These are phyloP conservation scores for Siphamia tubifer DNA, from an alignment of 2,113 vertebrate genomes.

Conservation along the genomic window DNA sequence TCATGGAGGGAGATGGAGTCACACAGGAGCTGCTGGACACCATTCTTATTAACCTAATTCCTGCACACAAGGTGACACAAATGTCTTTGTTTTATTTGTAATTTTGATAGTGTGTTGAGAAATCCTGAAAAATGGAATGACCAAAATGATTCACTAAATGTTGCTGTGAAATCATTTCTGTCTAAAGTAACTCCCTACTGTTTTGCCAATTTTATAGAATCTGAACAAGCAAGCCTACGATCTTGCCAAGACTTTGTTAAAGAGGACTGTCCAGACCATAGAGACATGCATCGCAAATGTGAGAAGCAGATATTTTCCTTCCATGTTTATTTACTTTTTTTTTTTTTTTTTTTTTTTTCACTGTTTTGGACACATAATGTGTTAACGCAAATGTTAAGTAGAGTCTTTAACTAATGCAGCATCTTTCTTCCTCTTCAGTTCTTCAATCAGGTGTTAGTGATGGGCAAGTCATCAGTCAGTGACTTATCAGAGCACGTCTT, in stretches of 20 bases:
- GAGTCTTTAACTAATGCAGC: neutral
- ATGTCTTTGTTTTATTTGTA: no score
- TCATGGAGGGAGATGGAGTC: slow-evolving; percentile 99
- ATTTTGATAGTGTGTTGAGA: neutral
- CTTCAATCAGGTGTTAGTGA: slow-evolving; percentile 99
- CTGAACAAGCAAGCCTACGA: slow-evolving; percentile 99
- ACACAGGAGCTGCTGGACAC: slow-evolving; percentile 98
- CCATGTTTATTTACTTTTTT: neutral
- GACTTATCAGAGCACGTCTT: slow-evolving; percentile 98
- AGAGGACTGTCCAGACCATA: slow-evolving; percentile 97
- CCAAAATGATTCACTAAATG: neutral
- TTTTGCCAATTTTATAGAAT: slow-evolving; percentile 81
- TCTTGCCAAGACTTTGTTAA: slow-evolving; percentile 94
- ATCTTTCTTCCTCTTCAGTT: slow-evolving; percentile 79
- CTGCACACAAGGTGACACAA: slow-evolving; percentile 90
- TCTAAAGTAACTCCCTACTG: neutral
- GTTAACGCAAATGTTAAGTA: neutral
- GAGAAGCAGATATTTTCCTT: slow-evolving; percentile 62
- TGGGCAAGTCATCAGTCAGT: slow-evolving; percentile 98
- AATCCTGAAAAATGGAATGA: neutral
- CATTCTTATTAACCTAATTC: slow-evolving; percentile 99
- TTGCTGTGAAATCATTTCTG: neutral
- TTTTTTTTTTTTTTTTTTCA: neutral
- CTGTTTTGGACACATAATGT: neutral
- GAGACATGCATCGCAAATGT: slow-evolving; percentile 98